phyloP scores from a whole-genome alignment of 1,140 invertebrate species.

The Scaptomyza pallida region DNA sequence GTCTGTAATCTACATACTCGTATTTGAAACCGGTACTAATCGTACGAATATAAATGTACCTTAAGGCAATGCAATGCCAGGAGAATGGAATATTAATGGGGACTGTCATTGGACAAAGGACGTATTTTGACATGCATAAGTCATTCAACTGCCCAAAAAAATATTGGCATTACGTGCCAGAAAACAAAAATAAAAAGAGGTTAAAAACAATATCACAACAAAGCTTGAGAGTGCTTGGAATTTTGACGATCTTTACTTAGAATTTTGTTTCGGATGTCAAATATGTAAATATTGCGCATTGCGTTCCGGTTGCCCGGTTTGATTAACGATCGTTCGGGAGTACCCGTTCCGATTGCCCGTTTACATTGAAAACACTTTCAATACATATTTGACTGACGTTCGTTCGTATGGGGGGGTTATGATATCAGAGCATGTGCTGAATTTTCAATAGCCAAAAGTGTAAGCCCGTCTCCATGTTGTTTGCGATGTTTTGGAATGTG shows the following conservation, averaged over 20 bases:
- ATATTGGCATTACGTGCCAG: slow-evolving; percentile 2
- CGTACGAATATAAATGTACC: slow-evolving; percentile 13
- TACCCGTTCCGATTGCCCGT: slow-evolving; percentile 9
- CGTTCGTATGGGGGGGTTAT: slow-evolving; percentile 28
- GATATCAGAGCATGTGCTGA: slow-evolving; percentile 32
- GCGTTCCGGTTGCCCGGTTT: slow-evolving; percentile 73
- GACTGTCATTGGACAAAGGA: slow-evolving; percentile 6
- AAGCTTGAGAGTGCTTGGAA: slow-evolving; percentile 32
- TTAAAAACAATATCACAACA: slow-evolving; percentile 2
- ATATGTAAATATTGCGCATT: slow-evolving; percentile 72
- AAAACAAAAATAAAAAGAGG: slow-evolving; percentile 4
- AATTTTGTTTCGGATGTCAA: slow-evolving; percentile 37
- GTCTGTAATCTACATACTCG: slow-evolving; percentile 36
- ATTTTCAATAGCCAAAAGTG: slow-evolving; percentile 33
- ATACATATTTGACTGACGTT: slow-evolving; percentile 21
- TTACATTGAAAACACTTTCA: slow-evolving; percentile 46
- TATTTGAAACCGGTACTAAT: slow-evolving; percentile 28
- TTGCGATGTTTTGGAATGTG: slow-evolving; percentile 32
- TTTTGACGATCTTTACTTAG: slow-evolving; percentile 45
- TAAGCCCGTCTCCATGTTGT: slow-evolving; percentile 17
- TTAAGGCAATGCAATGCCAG: slow-evolving; percentile 8
- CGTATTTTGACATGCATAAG: neutral
- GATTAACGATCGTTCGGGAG: slow-evolving; percentile 52
- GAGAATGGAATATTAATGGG: neutral
- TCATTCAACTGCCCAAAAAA: slow-evolving; percentile 24